Evolutionary conservation across 2,113 vertebrate species (phyloP), one percentile per base, ranked within the genome.

Genomic region (Sinocyclocheilus anophthalmus): DNA sequence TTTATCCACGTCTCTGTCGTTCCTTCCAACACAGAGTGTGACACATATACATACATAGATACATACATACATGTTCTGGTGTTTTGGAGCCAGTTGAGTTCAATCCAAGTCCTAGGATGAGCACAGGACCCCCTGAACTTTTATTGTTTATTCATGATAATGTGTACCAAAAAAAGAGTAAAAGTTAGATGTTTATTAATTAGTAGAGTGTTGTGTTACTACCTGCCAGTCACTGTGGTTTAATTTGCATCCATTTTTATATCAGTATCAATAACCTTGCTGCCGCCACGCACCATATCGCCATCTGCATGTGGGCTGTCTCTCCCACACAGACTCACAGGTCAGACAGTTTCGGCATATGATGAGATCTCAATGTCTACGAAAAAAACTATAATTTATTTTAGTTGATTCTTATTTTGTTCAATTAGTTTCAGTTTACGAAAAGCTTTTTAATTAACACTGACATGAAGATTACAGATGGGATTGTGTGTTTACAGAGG

Each of bases 391-490:
- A 55, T 55, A 39, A 20, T 22, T 55, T 53, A 12, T 53, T 57
- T 33, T 33, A 11, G 16, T 78, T 57, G n/a, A 53, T 78, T 37
- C 16, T 39, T 42, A 73, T n/a, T 76, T 48, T 76, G 26, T 39
- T 57, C 10, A 57, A 6, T 79, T 33, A 1, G 2, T 22, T 72
- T 42, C 37, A 12, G 37, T 72, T 77, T 55, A 30, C 33, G 14
- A 33, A 77, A 76, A 53, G 76, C 14, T 77, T 53, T 76, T 77
- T 77, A 77, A 77, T 77, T 77, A 53, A 77, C 48, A 26, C 24
- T 26, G 48, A 77, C 24, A 77, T 50, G 45, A n/a, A 24, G 13
- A 24, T 76, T 26, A 50, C 42, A 48, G n/a, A 76, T 76, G 73
- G 42, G 73, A 76, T 26, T 48, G 11, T 53, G 45, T 53, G 48